phyloP scores from a whole-genome alignment of 2,888 invertebrate genomes.

The Parthenolecanium corni region DNA sequence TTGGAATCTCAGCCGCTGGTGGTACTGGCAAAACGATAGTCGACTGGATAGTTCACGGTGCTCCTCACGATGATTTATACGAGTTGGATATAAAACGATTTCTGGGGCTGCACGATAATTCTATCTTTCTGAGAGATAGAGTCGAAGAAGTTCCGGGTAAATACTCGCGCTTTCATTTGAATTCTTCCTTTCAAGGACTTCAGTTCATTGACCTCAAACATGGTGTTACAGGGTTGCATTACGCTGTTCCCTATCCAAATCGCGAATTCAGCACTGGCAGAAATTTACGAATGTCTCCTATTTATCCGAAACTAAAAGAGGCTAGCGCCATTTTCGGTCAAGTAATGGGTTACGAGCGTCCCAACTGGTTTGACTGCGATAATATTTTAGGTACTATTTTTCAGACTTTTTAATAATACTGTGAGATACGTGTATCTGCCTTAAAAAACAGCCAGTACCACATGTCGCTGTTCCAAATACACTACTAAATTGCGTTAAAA shows the following conservation, averaged over 20 bases:
- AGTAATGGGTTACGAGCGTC: slow-evolving; percentile 95
- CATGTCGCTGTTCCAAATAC: no score
- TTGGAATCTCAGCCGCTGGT: slow-evolving; percentile 88
- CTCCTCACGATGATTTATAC: slow-evolving; percentile 71
- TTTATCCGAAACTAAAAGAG: slow-evolving; percentile 80
- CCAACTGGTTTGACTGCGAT: slow-evolving; percentile 69
- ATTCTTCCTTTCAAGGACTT: slow-evolving; percentile 1
- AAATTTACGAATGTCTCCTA: slow-evolving; percentile 85
- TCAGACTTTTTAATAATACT: neutral
- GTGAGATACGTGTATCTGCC: no score
- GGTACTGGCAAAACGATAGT: slow-evolving; percentile 86
- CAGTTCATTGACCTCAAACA: neutral
- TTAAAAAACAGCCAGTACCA: no score
- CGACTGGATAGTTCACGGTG: slow-evolving; percentile 73
- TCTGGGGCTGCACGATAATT: slow-evolving; percentile 85
- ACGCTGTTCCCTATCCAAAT: slow-evolving; percentile 69
- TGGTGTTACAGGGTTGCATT: slow-evolving; percentile 50
- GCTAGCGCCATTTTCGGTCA: slow-evolving; percentile 92
- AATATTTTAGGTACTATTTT: slow-evolving; percentile 11
- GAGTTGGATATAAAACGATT: slow-evolving; percentile 82
- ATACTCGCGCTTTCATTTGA: slow-evolving; percentile 27
- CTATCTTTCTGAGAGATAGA: slow-evolving; percentile 78
- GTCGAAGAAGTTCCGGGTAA: slow-evolving; percentile 83
- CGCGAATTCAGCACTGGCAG: slow-evolving; percentile 77
- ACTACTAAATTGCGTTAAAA: no score